Evolutionary conservation across 2,113 vertebrate genomes (phyloP).

Genomic region (Scortum barcoo): DNA sequence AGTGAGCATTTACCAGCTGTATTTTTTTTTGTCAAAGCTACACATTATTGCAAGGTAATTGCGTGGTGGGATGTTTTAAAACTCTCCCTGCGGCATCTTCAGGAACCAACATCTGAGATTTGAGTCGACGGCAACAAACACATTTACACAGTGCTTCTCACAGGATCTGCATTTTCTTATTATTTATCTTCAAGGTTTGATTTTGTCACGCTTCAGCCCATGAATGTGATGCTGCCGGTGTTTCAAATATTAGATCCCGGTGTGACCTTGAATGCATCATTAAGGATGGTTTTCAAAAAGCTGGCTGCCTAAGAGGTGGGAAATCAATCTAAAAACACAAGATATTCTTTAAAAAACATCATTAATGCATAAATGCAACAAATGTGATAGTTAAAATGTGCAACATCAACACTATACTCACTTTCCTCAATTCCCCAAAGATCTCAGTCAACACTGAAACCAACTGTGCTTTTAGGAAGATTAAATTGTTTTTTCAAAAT

Average conservation of each 20-base stretch:
- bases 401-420: no score
- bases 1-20: not conserved
- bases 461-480: not conserved
- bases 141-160: not conserved
- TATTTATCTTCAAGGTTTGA: not conserved
- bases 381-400: not conserved
- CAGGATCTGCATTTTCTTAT: not conserved
- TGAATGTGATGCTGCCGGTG: not conserved
- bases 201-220: not conserved
- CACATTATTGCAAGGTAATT: not conserved
- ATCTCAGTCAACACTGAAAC: not conserved
- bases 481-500: not conserved
- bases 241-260: not conserved
- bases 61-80: not conserved
- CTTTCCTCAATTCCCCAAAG: not conserved
- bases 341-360: not conserved
- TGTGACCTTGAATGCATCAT: slow-evolving; percentile 1
- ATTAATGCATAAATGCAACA: not conserved
- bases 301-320: not conserved
- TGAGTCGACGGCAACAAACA: not conserved
- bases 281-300: not conserved
- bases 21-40: not conserved
- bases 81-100: no score
- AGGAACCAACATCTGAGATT: not conserved
- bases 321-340: not conserved